Evolutionary conservation across 2,797 vertebrate species (phyloP), one percentile per base, ranked within the genome.

Genomic region (Labroides dimidiatus): DNA sequence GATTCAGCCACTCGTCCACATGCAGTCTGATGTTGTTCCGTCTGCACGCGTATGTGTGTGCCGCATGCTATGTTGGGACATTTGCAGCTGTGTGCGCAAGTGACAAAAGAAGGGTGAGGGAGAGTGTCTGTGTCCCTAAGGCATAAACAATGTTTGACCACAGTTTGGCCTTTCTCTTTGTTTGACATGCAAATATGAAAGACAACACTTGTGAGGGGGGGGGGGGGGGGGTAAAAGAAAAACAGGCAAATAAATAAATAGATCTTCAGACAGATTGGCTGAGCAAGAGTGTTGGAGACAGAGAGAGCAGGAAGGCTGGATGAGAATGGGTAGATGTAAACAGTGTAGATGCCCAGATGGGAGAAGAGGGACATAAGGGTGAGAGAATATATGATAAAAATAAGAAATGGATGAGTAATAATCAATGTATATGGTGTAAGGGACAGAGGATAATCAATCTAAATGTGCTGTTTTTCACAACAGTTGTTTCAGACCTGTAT

Each of bases 1-100:
- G 70, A 87, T 84, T 89, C 82, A 89, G 72, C 60, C 75, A 68
- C 80, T 82, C 85, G 82, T 85, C 70, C 72, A 82, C 69, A 50
- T 64, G 73, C 69, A 67, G 75, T 81, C 84, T 73, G 71, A 81
- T 74, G 78, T 47, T 64, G 57, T 87, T 80, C 62, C 66, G 55
- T 76, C 68, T 78, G 58, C 48, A 56, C 69, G 58, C 14, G 30
- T 63, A 24, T 60, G 37, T 63, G 55, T 73, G 55, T 79, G 73
- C 24, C 12, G 58, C 48, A 75, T 0, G 42, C 74, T 63, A 57
- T 67, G 53, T 49, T 48, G 63, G 69, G 43, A 44, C 33, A 45
- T 81, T 71, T 67, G 49, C 58, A 51, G 64, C n/a, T 56, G 65
- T 57, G 48, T 55, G 21, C 44, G 42, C 19, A 51, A 41, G 57